Conservation (phyloP, 2,888 invertebrate species). For the Drosophila falleni region DNA sequence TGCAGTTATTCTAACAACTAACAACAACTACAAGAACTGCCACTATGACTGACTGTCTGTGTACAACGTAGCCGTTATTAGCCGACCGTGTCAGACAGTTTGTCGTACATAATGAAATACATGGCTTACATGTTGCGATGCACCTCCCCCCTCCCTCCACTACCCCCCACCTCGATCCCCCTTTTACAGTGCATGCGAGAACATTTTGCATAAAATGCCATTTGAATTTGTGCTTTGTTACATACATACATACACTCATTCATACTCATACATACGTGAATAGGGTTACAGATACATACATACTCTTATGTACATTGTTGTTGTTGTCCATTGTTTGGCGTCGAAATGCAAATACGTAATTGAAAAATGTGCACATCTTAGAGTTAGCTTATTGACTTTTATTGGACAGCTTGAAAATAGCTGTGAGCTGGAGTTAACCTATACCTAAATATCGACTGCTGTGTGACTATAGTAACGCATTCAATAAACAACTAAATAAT, state of each 20-base stretch:
- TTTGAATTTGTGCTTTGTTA: conserved; percentile 76
- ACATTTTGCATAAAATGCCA: conserved; percentile 68
- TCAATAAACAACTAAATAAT: neutral
- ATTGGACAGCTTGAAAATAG: conserved; percentile 69
- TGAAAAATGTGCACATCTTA: conserved; percentile 76
- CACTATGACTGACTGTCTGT: conserved; percentile 14
- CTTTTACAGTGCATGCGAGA: conserved; percentile 22
- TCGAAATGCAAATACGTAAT: conserved; percentile 67
- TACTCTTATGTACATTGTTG: conserved; percentile 5
- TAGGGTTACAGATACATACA: neutral
- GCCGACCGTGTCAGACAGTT: conserved; percentile 77
- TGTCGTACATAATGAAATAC: conserved; percentile 80
- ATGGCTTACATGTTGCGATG: conserved; percentile 72
- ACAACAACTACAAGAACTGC: conserved; percentile 22
- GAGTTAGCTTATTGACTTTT: conserved; percentile 74
- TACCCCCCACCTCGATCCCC: neutral
- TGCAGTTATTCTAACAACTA: conserved; percentile 27
- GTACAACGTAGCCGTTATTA: conserved; percentile 61
- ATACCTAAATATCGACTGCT: conserved; percentile 2
- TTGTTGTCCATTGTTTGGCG: conserved; percentile 40
- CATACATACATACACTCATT: conserved; percentile 18
- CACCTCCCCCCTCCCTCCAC: neutral
- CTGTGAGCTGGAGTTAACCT: neutral
- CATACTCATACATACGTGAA: neutral
- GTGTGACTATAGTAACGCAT: too few species aligned